phyloP scores from a whole-genome alignment of 2,797 vertebrate species.

The Rhabdomys pumilio region DNA sequence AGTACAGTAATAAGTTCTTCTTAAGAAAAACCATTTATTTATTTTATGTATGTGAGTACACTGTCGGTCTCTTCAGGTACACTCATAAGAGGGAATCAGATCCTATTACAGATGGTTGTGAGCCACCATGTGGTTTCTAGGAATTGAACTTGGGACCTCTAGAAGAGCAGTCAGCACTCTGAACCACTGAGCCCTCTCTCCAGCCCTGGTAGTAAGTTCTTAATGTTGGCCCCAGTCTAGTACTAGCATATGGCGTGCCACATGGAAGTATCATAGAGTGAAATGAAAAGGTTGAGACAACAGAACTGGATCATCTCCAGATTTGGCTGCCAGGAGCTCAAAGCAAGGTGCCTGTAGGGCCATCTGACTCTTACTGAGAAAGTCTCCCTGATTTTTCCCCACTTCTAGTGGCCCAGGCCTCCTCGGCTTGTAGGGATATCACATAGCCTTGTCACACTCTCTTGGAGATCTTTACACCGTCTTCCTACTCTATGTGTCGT shows the following conservation, averaged over 20 bases:
- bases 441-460: neutral
- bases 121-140: neutral
- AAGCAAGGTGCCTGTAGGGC: neutral
- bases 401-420: neutral
- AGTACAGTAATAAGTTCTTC: neutral
- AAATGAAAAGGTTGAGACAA: neutral
- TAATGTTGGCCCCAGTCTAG: slow-evolving; percentile 9
- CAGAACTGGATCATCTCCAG: neutral
- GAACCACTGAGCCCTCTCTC: neutral
- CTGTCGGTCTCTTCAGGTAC: neutral
- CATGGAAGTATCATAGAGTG: neutral
- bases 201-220: neutral
- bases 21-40: neutral
- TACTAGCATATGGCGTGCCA: neutral
- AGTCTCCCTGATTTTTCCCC: neutral
- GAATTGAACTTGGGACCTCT: neutral
- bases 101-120: neutral
- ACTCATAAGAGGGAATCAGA: neutral
- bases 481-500: neutral
- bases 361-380: neutral
- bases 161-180: neutral
- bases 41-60: no score
- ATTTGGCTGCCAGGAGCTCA: neutral
- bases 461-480: neutral
- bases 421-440: neutral